A percentile compares a stretch with the other conserved stretches of the same genome.
Conservation (phyloP, 2,888 invertebrate genomes). For the Meiosimyza decipiens region DNA sequence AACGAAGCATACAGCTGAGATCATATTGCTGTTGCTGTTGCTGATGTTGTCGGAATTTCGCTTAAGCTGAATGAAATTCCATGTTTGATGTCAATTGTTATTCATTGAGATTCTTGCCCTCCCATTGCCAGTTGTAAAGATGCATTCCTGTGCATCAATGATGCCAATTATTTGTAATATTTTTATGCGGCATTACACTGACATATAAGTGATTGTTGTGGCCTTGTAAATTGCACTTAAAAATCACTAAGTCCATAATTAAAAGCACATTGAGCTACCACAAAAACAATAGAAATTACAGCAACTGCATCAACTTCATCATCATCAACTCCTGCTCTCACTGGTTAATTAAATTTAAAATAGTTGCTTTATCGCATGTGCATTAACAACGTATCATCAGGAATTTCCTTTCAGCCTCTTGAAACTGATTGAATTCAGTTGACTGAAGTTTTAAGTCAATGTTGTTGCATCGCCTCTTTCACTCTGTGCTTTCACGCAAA, state of each 20-base stretch:
- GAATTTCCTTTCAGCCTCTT: conserved; percentile 21
- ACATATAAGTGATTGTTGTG: neutral
- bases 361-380: neutral
- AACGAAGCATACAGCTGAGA: too few relatives aligned
- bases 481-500: conserved; percentile 34
- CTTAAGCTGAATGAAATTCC: too few relatives aligned
- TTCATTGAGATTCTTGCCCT: too few relatives aligned
- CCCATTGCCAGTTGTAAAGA: neutral
- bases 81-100: too few relatives aligned
- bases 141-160: neutral
- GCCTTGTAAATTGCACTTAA: conserved; percentile 14
- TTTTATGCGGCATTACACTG: neutral
- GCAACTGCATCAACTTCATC: neutral
- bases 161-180: neutral
- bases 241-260: conserved; percentile 27
- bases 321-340: neutral
- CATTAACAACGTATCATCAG: conserved; percentile 18
- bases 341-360: conserved; percentile 29
- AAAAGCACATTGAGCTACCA: conserved; percentile 28
- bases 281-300: neutral
- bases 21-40: too few relatives aligned
- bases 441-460: neutral
- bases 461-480: neutral
- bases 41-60: too few relatives aligned
- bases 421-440: neutral